Conservation (phyloP, 2,888 invertebrate species). For the Drosophila cracens region DNA sequence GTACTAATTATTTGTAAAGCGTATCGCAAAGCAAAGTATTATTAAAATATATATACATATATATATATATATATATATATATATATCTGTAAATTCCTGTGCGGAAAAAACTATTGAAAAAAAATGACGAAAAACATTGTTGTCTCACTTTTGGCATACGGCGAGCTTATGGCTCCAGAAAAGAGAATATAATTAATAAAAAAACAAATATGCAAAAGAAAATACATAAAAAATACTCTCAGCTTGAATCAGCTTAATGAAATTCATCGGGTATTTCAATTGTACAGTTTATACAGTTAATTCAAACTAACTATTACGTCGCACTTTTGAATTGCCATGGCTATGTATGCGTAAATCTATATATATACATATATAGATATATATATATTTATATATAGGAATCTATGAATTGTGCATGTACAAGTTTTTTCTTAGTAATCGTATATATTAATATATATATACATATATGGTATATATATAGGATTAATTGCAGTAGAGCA, state of each 20-base stretch:
- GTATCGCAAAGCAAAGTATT: slow-evolving; percentile 68
- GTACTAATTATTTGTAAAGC: slow-evolving; percentile 60
- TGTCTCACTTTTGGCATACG: slow-evolving; percentile 27
- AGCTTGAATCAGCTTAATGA: slow-evolving; percentile 19
- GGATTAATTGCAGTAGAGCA: slow-evolving; percentile 28
- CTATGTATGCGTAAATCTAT: neutral
- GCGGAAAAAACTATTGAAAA: slow-evolving; percentile 34
- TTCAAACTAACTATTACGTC: slow-evolving; percentile 7
- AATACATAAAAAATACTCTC: slow-evolving; percentile 1
- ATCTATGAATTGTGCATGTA: slow-evolving; percentile 26
- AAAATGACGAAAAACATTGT: slow-evolving; percentile 26
- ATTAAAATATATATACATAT: slow-evolving; percentile 60
- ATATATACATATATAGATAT: slow-evolving; percentile 6
- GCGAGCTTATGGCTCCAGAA: slow-evolving; percentile 1
- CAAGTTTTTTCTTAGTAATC: slow-evolving; percentile 14
- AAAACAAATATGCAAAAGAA: neutral
- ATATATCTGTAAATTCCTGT: slow-evolving; percentile 38
- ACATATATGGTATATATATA: neutral
- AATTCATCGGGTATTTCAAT: slow-evolving; percentile 13
- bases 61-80: slow-evolving; percentile 35
- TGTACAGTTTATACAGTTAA: slow-evolving; percentile 36
- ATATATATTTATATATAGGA: slow-evolving; percentile 5
- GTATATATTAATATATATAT: slow-evolving; percentile 5
- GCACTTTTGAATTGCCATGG: slow-evolving; percentile 49
- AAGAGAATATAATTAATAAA: neutral